Percentiles rank a stretch among this genome's conserved stretches.
Evolutionary conservation across 2,888 invertebrate genomes (phyloP).

Genomic region (Aphidius colemani): DNA sequence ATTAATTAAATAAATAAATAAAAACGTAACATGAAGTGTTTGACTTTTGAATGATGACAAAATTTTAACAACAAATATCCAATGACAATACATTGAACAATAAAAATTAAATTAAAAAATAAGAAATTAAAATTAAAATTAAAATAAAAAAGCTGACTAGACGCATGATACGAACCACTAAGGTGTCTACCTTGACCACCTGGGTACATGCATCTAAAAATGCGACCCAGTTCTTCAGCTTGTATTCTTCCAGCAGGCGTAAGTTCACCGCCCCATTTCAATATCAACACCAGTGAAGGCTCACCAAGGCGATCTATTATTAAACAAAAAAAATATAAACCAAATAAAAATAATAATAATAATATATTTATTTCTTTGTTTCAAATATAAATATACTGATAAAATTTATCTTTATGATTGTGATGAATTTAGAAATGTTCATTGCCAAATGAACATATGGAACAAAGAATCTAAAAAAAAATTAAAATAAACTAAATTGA

Average conservation of each 20-base stretch:
- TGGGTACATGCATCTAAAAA: conserved; percentile 99
- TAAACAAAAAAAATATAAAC: conserved; percentile 9
- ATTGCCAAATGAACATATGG: background rate
- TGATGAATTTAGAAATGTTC: too few relatives aligned
- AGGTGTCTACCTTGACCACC: conserved; percentile 92
- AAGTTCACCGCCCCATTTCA: conserved; percentile 99
- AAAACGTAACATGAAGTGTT: background rate
- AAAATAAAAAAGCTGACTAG: conserved; percentile 40
- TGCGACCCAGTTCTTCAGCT: conserved; percentile 95
- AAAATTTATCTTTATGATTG: too few relatives aligned
- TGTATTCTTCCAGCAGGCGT: conserved; percentile 97
- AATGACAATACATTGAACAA: background rate
- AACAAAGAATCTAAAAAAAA: conserved; percentile 1
- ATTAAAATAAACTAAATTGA: conserved; percentile 19
- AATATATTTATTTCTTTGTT: conserved; percentile 6
- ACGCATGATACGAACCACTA: conserved; percentile 69
- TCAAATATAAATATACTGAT: background rate
- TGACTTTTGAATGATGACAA: background rate
- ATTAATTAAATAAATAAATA: background rate
- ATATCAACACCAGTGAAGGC: conserved; percentile 92
- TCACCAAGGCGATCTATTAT: conserved; percentile 79
- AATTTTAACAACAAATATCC: background rate
- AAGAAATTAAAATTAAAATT: conserved; percentile 36
- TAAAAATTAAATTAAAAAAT: conserved; percentile 9
- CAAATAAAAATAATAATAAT: conserved; percentile 4